Conservation (phyloP, 2,113 vertebrate species). For the Triplophysa tibetana region DNA sequence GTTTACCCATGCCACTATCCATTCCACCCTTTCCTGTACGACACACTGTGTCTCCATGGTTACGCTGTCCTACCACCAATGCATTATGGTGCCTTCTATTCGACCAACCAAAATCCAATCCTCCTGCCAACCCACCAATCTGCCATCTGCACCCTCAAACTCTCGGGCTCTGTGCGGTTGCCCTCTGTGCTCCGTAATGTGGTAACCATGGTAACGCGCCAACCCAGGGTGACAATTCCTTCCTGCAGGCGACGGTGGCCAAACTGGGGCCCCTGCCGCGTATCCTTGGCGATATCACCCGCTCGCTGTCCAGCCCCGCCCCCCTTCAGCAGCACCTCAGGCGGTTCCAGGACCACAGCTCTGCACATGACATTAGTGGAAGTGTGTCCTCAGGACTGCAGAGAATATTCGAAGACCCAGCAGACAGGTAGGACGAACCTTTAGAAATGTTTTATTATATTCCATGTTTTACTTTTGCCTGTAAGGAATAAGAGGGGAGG, state of each 20-base stretch:
- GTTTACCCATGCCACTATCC: conserved; percentile 77
- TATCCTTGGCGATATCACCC: conserved; percentile 90
- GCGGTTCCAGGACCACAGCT: conserved; percentile 84
- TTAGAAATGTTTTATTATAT: neutral
- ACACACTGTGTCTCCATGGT: conserved; percentile 76
- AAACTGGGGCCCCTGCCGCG: conserved; percentile 94
- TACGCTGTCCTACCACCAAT: conserved; percentile 82
- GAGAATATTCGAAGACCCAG: conserved; percentile 90
- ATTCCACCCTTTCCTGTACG: conserved; percentile 48
- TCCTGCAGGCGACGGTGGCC: conserved; percentile 96
- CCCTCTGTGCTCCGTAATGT: conserved; percentile 35
- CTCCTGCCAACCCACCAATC: conserved; percentile 74
- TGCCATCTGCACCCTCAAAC: conserved; percentile 61
- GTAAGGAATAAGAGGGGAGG: too few species aligned
- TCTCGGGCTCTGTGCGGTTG: conserved; percentile 65
- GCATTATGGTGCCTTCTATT: conserved; percentile 82
- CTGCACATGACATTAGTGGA: conserved; percentile 85
- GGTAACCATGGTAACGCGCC: conserved; percentile 76
- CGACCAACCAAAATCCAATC: conserved; percentile 70
- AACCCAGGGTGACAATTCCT: conserved; percentile 98
- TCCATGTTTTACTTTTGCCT: too few species aligned
- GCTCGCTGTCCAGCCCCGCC: conserved; percentile 82
- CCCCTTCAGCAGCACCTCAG: conserved; percentile 85
- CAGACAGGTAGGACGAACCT: conserved; percentile 78
- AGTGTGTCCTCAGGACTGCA: conserved; percentile 93